phyloP scores from a whole-genome alignment of 64 coral and sea anemone species.

The Montipora capricornis region DNA sequence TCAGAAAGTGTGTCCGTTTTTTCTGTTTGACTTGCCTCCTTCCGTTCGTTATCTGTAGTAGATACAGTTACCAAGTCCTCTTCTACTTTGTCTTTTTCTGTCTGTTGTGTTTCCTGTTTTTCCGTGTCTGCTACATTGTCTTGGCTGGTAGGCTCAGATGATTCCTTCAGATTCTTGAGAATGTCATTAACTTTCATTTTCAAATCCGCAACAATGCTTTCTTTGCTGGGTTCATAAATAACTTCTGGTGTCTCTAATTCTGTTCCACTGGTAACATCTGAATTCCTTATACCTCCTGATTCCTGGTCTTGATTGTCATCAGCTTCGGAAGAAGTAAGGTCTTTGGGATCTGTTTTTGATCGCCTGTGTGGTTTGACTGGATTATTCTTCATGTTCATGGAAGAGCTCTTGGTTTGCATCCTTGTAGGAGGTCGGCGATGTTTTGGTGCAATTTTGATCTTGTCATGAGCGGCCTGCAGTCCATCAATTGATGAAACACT shows the following conservation, averaged over 20 bases:
- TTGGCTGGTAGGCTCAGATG: not conserved
- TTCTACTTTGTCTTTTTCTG: constrained; percentile 7
- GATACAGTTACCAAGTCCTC: constrained; percentile 5
- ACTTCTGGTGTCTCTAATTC: constrained; percentile 25
- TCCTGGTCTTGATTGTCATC: not conserved
- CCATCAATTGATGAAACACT: constrained; percentile 60
- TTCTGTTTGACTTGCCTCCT: not conserved
- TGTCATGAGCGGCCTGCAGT: constrained; percentile 84
- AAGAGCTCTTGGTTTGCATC: constrained; percentile 21
- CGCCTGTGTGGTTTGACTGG: constrained; percentile 44
- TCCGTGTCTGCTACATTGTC: not conserved
- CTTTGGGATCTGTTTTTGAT: constrained; percentile 50
- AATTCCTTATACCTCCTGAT: not conserved
- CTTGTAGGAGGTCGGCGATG: constrained; percentile 83
- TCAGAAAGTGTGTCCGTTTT: not conserved
- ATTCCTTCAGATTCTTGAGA: not conserved
- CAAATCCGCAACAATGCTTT: constrained; percentile 34
- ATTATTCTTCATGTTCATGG: constrained; percentile 11
- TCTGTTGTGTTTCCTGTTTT: constrained; percentile 19
- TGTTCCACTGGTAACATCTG: constrained; percentile 36
- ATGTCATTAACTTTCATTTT: constrained; percentile 11
- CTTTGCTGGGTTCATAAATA: constrained; percentile 12
- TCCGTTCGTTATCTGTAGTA: not conserved
- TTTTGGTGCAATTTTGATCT: constrained; percentile 86
- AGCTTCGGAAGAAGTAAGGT: not conserved